Conservation (phyloP, 2,888 invertebrate genomes). For the Clanis bilineata region DNA sequence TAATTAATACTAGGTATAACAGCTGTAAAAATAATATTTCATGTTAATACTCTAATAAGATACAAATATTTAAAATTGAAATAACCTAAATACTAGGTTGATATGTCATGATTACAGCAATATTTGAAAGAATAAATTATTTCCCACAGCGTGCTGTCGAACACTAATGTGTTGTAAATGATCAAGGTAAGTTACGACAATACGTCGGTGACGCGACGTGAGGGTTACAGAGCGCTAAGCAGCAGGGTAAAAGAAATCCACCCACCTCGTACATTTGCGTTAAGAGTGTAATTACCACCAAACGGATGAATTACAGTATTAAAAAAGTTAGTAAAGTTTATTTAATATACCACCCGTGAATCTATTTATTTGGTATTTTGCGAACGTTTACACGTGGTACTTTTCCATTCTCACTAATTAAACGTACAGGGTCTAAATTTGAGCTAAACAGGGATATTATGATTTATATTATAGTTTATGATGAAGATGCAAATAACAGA, state of each 20-base stretch:
- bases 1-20: too few species aligned
- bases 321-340: too few species aligned
- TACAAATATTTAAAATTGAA: neutral
- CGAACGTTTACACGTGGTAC: too few species aligned
- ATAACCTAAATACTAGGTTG: neutral
- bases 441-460: too few species aligned
- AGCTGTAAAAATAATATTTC: neutral
- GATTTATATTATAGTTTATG: too few species aligned
- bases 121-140: neutral
- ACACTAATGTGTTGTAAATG: slow-evolving; percentile 50
- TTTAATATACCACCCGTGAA: too few species aligned
- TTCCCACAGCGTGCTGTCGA: slow-evolving; percentile 24
- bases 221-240: slow-evolving; percentile 19
- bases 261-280: slow-evolving; percentile 37
- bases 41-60: neutral
- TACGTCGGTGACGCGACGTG: slow-evolving; percentile 27
- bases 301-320: slow-evolving; percentile 74
- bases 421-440: too few species aligned
- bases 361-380: too few species aligned
- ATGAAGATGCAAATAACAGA: too few species aligned
- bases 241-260: slow-evolving; percentile 26
- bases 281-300: slow-evolving; percentile 59
- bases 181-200: slow-evolving; percentile 51
- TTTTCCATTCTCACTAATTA: too few species aligned
- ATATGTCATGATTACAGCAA: neutral